Percentiles rank a stretch among this genome's conserved stretches.
These are phyloP conservation scores for Nesogale talazaci DNA, from an alignment of 2,113 vertebrate genomes.

Conservation along the genomic window DNA sequence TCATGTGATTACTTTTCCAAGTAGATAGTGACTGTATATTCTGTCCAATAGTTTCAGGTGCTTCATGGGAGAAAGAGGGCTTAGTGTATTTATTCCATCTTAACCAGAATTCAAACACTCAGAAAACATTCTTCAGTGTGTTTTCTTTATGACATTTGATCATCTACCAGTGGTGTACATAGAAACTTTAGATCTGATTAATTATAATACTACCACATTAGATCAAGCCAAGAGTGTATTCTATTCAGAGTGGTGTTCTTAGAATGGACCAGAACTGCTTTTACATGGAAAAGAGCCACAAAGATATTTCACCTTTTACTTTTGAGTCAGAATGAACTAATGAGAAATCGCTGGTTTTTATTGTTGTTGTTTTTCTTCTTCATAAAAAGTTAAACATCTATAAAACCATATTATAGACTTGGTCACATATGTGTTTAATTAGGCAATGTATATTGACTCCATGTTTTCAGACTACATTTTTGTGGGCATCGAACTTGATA, in stretches of 20 bases:
- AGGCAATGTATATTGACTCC: background rate
- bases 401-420: background rate
- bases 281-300: background rate
- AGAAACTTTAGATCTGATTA: background rate
- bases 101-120: background rate
- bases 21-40: background rate
- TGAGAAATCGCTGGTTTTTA: background rate
- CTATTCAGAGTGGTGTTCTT: background rate
- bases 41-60: background rate
- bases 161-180: background rate
- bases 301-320: background rate
- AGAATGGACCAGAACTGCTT: background rate
- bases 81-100: background rate
- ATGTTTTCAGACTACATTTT: conserved; percentile 10
- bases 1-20: background rate
- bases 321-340: background rate
- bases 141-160: background rate
- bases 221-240: background rate
- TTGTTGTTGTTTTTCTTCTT: background rate
- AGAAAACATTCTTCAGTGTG: background rate
- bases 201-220: background rate
- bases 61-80: background rate
- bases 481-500: background rate
- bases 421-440: background rate
- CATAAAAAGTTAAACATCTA: conserved; percentile 3